Base-by-base conservation (phyloP, 2,113 vertebrate species). In the Pituophis catenifer region DNA sequence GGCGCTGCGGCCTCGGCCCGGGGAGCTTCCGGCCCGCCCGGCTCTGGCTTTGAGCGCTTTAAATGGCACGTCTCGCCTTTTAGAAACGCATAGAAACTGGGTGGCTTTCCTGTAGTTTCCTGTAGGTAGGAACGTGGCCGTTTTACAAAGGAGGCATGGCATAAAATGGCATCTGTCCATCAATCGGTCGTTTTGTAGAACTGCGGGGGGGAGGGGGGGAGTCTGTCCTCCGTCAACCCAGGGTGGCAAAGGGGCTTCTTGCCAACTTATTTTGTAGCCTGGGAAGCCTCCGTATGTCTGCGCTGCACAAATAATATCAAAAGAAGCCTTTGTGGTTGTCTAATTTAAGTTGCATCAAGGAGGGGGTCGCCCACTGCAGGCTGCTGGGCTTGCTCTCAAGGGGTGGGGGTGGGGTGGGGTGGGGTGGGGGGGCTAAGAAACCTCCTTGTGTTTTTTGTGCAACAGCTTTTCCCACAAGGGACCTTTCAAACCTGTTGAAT, bases 221-320 rank as follows among this genome's bases (percentile, higher is more conserved):
- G 38, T 3, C 59, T 65, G 24, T 11, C 65, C 65, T 75, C n/a
- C 1, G 11, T 11, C 62, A 15, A 33, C n/a, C n/a, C 65, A 1
- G 1, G 6, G n/a, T 0, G 70, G 65, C 6, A 75, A 62, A 62
- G 24, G 24, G 59, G 59, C 59, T 65, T 65, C 59, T 65, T 29
- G 59, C 59, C 24, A 29, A 17, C 70, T 33, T 17, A 7, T 75
- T 33, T 7, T 2, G 13, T 33, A 8, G n/a, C 65, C 65, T 33
- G 65, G 65, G 13, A 17, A 17, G 65, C 65, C 13, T 17, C 65
- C 29, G 0, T 0, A 3, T 15, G 65, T 15, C 29, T 33, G n/a
- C 24, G 1, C 8, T 58, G 59, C 13, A 6, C 5, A 15, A 7
- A 33, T 17, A 7, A 2, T 2, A 7, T 2, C 13, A 1, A 7